These are phyloP conservation scores for Iguana delicatissima DNA, from an alignment of 2,797 vertebrate species.

Conservation along the genomic window DNA sequence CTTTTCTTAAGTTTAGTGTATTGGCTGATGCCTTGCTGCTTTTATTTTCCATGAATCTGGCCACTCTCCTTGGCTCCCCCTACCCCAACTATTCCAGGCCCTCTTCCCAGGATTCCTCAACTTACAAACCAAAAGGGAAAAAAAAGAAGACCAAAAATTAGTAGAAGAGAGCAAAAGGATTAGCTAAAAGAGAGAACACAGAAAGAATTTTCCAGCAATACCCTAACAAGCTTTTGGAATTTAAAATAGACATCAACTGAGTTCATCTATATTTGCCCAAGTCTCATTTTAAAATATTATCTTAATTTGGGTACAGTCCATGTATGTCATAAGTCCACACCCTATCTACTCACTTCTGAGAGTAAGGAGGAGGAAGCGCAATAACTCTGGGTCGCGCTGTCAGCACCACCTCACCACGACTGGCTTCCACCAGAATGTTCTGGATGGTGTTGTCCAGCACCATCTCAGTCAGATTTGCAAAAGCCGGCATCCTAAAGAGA, in stretches of 20 bases:
- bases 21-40: neutral
- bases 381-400: slow-evolving; percentile 83
- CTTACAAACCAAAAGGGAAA: neutral
- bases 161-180: neutral
- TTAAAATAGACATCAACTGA: neutral
- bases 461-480: slow-evolving; percentile 81
- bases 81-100: neutral
- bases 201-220: neutral
- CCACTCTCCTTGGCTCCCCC: neutral
- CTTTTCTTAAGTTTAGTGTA: neutral
- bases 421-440: slow-evolving; percentile 92
- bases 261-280: neutral
- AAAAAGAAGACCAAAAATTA: neutral
- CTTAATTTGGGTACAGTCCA: neutral
- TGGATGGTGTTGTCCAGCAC: slow-evolving; percentile 89
- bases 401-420: slow-evolving; percentile 88
- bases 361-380: slow-evolving; percentile 74
- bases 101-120: slow-evolving; percentile 4
- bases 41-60: neutral
- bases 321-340: neutral
- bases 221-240: neutral
- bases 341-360: slow-evolving; percentile 63
- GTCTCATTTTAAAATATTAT: neutral
- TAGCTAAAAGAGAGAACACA: neutral
- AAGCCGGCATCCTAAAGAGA: slow-evolving; percentile 77